Conservation (phyloP, 2,113 vertebrate genomes). For the Tragelaphus strepsiceros region DNA sequence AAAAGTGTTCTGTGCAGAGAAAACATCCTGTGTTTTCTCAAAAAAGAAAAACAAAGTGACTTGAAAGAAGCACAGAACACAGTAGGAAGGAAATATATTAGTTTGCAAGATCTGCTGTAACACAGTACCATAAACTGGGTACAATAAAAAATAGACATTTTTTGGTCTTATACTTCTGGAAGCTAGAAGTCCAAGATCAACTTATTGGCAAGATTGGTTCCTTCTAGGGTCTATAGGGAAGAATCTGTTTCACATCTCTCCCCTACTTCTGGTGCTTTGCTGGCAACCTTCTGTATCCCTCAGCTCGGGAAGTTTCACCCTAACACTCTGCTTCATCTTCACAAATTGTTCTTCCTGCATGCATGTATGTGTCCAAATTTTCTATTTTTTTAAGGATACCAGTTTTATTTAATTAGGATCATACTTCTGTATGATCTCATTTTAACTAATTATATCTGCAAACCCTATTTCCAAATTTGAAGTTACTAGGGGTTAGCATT, state of each 20-base stretch:
- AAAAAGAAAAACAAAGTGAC: neutral
- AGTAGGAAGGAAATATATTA: neutral
- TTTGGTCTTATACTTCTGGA: neutral
- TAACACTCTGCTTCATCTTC: neutral
- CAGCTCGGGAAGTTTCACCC: neutral
- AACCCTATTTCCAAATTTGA: neutral
- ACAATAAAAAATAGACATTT: neutral
- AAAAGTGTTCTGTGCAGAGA: neutral
- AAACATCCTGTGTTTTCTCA: neutral
- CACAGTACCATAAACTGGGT: neutral
- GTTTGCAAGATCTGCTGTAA: neutral
- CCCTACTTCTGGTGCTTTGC: neutral
- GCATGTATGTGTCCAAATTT: neutral
- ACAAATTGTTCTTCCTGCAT: neutral
- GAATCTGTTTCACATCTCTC: neutral
- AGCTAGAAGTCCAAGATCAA: neutral
- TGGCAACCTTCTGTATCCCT: neutral
- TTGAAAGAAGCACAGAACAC: neutral
- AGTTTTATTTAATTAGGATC: neutral
- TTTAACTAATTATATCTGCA: neutral
- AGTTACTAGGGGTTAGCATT: neutral
- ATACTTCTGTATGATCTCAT: neutral
- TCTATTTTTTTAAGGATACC: neutral
- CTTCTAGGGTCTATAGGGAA: neutral
- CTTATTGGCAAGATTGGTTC: neutral